Evolutionary conservation across 2,888 invertebrate genomes (phyloP).

Genomic region (Halictus quadricinctus): DNA sequence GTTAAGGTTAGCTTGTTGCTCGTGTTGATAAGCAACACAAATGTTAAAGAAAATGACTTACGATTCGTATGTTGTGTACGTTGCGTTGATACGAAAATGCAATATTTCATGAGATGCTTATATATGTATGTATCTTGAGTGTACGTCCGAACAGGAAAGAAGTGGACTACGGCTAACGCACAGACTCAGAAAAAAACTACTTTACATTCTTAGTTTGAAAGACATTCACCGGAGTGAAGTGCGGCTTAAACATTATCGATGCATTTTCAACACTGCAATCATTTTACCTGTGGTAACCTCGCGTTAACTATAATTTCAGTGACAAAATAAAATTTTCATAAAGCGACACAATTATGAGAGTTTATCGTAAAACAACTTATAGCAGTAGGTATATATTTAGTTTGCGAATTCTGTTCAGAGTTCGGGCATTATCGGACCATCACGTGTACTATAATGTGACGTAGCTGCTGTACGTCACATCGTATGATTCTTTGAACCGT

Average conservation of each 20-base stretch:
- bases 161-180: slow-evolving; percentile 21
- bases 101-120: slow-evolving; percentile 15
- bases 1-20: slow-evolving; percentile 37
- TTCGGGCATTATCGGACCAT: slow-evolving; percentile 13
- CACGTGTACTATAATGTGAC: slow-evolving; percentile 30
- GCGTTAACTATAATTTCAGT: neutral
- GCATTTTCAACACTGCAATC: slow-evolving; percentile 13
- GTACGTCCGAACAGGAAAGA: slow-evolving; percentile 13
- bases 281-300: no score
- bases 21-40: neutral
- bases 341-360: neutral
- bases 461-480: slow-evolving; percentile 46
- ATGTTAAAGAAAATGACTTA: slow-evolving; percentile 35
- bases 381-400: neutral
- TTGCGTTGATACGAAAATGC: slow-evolving; percentile 3
- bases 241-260: slow-evolving; percentile 32
- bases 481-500: slow-evolving; percentile 44
- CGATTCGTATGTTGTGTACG: slow-evolving; percentile 16
- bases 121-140: neutral
- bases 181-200: slow-evolving; percentile 45
- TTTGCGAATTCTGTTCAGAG: slow-evolving; percentile 14
- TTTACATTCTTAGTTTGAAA: slow-evolving; percentile 49
- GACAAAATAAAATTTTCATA: neutral
- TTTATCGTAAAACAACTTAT: neutral
- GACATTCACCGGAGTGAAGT: slow-evolving; percentile 46